Evolutionary conservation across 2,113 vertebrate genomes (phyloP).

Genomic region (Osmerus eperlanus): DNA sequence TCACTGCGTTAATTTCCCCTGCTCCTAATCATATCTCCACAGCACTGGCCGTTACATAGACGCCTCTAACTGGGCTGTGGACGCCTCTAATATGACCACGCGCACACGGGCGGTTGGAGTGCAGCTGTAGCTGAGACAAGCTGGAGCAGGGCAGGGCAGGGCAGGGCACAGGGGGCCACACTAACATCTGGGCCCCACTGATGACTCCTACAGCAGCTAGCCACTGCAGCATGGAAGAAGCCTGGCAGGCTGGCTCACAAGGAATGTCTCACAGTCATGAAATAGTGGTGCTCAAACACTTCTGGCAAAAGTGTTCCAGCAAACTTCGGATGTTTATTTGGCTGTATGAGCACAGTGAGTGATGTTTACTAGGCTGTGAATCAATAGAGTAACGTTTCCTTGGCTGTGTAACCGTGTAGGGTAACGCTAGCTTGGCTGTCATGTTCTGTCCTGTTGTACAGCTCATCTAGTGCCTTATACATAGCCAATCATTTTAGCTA

Average conservation of each 20-base stretch:
- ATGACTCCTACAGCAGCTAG: slow-evolving; percentile 52
- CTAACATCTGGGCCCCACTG: slow-evolving; percentile 66
- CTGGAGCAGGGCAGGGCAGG: slow-evolving; percentile 7
- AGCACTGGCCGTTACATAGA: slow-evolving; percentile 55
- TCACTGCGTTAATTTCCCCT: slow-evolving; percentile 59
- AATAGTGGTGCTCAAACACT: slow-evolving; percentile 30
- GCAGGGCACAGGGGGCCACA: slow-evolving; percentile 31
- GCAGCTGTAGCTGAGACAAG: slow-evolving; percentile 26
- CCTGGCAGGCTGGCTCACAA: slow-evolving; percentile 36
- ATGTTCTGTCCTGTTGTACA: slow-evolving; percentile 21
- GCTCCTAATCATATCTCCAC: slow-evolving; percentile 57
- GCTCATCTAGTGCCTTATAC: no score
- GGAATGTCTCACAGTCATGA: slow-evolving; percentile 14
- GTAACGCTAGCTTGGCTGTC: slow-evolving; percentile 22
- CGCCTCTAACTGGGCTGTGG: slow-evolving; percentile 13
- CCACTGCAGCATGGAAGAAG: slow-evolving; percentile 59
- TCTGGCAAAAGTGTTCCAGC: no score
- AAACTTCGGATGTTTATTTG: slow-evolving; percentile 26
- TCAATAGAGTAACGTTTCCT: slow-evolving; percentile 44
- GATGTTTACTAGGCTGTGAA: slow-evolving; percentile 36
- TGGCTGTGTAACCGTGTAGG: slow-evolving; percentile 45
- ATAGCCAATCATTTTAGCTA: no score
- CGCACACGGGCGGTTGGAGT: slow-evolving; percentile 37
- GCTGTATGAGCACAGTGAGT: slow-evolving; percentile 37
- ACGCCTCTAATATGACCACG: slow-evolving; percentile 21